Percentiles rank a stretch among this genome's conserved stretches.
Evolutionary conservation across 53 echinoderm and acorn worm genomes (phyloP).

Genomic region (Patiria pectinifera): DNA sequence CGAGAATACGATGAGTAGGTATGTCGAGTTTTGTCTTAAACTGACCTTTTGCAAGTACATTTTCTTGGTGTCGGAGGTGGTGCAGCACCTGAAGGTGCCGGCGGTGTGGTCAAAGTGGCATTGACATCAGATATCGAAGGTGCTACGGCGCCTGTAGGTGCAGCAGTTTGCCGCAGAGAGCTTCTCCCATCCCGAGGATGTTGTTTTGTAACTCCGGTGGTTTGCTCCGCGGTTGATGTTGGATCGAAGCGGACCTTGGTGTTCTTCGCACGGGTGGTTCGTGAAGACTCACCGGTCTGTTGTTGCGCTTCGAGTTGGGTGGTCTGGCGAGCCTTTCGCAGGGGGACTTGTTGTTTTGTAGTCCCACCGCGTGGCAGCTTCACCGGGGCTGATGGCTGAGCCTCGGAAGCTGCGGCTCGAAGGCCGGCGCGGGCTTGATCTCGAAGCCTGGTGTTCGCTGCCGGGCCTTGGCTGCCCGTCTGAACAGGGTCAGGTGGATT

Average conservation of each 20-base stretch:
- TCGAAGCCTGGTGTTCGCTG: background rate
- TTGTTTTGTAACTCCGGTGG: background rate
- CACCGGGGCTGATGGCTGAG: background rate
- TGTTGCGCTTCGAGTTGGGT: background rate
- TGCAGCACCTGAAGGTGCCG: conserved; percentile 3
- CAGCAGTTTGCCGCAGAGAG: background rate
- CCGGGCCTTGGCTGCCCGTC: background rate
- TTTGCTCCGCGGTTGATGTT: background rate
- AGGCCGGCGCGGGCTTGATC: background rate
- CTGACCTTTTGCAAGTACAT: conserved; percentile 7
- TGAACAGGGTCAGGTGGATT: background rate
- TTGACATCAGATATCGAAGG: background rate
- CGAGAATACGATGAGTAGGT: background rate
- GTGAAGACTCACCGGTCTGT: background rate
- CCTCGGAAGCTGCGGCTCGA: background rate
- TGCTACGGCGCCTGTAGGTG: background rate
- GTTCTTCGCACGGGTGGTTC: background rate
- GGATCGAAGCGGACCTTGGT: background rate
- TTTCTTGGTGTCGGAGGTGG: conserved; percentile 21
- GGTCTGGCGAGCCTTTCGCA: background rate
- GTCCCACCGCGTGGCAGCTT: background rate
- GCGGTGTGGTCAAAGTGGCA: background rate
- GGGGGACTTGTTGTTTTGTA: background rate
- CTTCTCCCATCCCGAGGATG: background rate
- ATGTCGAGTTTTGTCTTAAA: background rate